phyloP scores from a whole-genome alignment of 2,797 vertebrate species.

The Lepilemur septentrionalis region DNA sequence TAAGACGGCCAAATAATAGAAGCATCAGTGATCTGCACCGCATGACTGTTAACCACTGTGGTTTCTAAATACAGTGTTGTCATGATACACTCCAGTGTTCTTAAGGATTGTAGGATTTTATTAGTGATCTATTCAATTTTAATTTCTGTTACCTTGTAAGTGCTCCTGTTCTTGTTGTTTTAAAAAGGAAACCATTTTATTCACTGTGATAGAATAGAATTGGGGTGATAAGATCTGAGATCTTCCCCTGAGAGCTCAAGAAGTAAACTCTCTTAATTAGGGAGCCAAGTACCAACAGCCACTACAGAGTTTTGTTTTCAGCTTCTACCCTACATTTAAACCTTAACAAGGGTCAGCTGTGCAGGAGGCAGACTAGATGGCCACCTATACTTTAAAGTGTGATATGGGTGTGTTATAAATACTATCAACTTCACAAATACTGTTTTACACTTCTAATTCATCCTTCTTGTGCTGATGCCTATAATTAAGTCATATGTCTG shows the following conservation, averaged over 20 bases:
- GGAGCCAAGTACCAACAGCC: neutral
- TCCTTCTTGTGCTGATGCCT: neutral
- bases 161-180: neutral
- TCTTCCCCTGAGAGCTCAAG: neutral
- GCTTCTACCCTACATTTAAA: neutral
- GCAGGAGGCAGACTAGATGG: neutral
- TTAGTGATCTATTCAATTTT: neutral
- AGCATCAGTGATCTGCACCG: neutral
- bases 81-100: neutral
- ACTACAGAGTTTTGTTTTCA: neutral
- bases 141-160: neutral
- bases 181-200: neutral
- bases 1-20: neutral
- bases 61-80: neutral
- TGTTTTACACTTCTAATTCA: neutral
- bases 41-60: neutral
- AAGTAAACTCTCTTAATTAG: neutral
- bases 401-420: neutral
- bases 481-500: neutral
- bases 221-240: neutral
- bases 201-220: neutral
- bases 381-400: neutral
- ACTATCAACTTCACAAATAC: neutral
- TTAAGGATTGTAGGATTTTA: neutral
- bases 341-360: neutral